phyloP scores from a whole-genome alignment of 2,888 invertebrate species.

The Trichopoda pennipes region DNA sequence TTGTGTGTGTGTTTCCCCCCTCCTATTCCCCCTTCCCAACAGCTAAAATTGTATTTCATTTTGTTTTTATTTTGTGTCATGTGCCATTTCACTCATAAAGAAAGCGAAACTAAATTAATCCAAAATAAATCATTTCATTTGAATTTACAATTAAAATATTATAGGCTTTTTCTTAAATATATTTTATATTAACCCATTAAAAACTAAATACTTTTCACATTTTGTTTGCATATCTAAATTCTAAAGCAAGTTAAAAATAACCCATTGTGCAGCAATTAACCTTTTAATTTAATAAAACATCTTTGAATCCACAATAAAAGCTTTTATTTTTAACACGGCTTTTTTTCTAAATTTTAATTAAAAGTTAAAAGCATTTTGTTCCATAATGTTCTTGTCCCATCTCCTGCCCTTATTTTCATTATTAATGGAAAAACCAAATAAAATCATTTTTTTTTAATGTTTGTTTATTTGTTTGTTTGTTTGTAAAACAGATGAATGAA shows the following conservation, averaged over 20 bases:
- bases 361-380: slow-evolving; percentile 51
- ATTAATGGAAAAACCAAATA: slow-evolving; percentile 38
- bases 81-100: slow-evolving; percentile 19
- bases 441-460: slow-evolving; percentile 18
- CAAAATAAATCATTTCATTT: slow-evolving; percentile 32
- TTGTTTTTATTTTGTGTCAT: slow-evolving; percentile 41
- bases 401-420: slow-evolving; percentile 51
- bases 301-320: slow-evolving; percentile 3
- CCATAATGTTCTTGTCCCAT: slow-evolving; percentile 58
- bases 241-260: slow-evolving; percentile 32
- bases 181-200: slow-evolving; percentile 46
- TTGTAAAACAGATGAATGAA: slow-evolving; percentile 48
- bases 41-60: slow-evolving; percentile 2
- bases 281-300: slow-evolving; percentile 9
- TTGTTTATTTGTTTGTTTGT: slow-evolving; percentile 9
- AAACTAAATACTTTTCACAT: slow-evolving; percentile 12
- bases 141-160: slow-evolving; percentile 24
- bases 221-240: slow-evolving; percentile 47
- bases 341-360: slow-evolving; percentile 1
- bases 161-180: slow-evolving; percentile 7
- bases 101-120: slow-evolving; percentile 19
- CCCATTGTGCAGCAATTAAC: slow-evolving; percentile 57
- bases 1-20: slow-evolving; percentile 57
- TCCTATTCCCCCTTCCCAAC: background rate
- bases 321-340: slow-evolving; percentile 51